Base-by-base conservation (phyloP, 2,888 invertebrate species). In the Odontocolon sp. region DNA sequence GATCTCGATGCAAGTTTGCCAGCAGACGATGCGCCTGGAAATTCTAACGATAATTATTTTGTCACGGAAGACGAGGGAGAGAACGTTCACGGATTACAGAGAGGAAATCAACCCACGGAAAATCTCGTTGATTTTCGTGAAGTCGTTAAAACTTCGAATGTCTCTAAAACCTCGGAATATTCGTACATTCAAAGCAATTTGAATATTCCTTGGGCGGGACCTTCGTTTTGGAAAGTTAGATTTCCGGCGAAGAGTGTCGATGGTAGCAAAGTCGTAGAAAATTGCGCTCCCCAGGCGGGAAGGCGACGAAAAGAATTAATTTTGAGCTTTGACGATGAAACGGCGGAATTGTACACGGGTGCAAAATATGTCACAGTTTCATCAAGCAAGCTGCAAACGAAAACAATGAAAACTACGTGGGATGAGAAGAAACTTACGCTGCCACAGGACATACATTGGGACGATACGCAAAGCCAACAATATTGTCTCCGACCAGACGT, bases 211-310 rank as follows among this genome's bases (percentile, higher is more conserved):
- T 97, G 96, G 96, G 96, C 95, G 18, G 97, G 97, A 0, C 96
- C 97, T 28, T 92, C 94, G 47, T 95, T 97, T 90, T 97, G 97
- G 97, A 94, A 95, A 83, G 93, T 95, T 45, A 93, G 92, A 86
- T 92, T 92, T 81, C 91, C 83, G 2, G n/a, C 45, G 8, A 83
- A 91, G 83, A 84, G 90, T 81, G 88, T 91, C 3, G 78, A 64
- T 8, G 33, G 77, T 0, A 78, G 74, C 18, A 67, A 42, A 63
- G 33, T 78, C n/a, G 45, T 71, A 11, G 78, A 57, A 4, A 54
- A 75, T 6, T 83, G 82, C 69, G 70, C 54, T 6, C 85, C 85
- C n/a, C 74, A 75, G 23, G 45, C 69, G 2, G 6, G 8, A 0
- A 80, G 45, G 61, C 83, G 77, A 3, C 81, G 83, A 23, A 84